Conservation (phyloP, 2,113 vertebrate genomes). For the Dicerorhinus sumatrensis region DNA sequence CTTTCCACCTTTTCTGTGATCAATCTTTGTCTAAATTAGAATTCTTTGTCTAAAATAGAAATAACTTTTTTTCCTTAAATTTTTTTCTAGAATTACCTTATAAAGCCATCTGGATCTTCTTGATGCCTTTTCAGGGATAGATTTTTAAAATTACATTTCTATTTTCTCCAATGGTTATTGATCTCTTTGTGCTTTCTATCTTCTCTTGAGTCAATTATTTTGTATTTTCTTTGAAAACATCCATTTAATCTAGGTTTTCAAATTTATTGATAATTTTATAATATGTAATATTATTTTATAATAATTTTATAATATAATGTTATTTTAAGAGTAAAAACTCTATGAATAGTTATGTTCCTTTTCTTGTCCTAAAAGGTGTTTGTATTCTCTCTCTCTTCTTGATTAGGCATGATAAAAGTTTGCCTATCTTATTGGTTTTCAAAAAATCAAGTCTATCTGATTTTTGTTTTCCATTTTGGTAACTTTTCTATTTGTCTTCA, state of each 20-base stretch:
- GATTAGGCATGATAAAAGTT: background rate
- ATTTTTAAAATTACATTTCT: background rate
- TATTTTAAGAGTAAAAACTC: conserved; percentile 29
- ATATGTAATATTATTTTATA: background rate
- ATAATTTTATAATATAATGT: background rate
- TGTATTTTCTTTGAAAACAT: conserved; percentile 8
- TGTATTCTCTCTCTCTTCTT: background rate
- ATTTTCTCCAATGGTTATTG: conserved; percentile 19
- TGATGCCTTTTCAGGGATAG: background rate
- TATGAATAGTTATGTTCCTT: background rate
- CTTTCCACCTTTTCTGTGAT: background rate
- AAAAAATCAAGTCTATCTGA: background rate
- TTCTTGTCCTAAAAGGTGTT: background rate
- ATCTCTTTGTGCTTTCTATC: background rate
- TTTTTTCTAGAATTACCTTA: background rate
- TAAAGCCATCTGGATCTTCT: background rate
- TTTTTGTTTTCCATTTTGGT: conserved; percentile 4
- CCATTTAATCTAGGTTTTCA: background rate
- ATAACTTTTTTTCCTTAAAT: background rate
- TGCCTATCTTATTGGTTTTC: background rate
- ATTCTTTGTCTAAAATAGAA: conserved; percentile 25
- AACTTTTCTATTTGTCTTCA: conserved; percentile 2
- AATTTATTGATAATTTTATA: background rate
- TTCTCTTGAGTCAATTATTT: background rate
- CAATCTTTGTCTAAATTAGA: background rate